Base-by-base conservation (phyloP, 2,888 invertebrate genomes). In the Drosophila mercatorum region DNA sequence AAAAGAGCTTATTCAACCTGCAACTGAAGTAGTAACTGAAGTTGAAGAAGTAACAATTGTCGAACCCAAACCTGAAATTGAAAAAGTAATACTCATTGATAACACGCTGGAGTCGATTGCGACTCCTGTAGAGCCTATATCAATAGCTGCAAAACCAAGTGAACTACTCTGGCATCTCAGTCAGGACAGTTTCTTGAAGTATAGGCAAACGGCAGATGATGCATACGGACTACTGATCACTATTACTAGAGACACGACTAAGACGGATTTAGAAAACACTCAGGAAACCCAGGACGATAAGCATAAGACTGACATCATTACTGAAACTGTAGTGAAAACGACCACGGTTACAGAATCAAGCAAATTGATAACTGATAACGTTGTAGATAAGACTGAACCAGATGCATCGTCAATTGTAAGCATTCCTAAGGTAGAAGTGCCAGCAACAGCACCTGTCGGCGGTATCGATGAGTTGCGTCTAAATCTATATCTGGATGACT, bases 231-330 rank as follows among this genome's bases (percentile, higher is more conserved):
- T 69, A 3, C 65, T 74, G 53, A 59, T 46, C 14, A 75, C 68
- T 28, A 46, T 55, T 31, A 65, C 68, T 44, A 74, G 60, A 28
- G 74, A 75, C 59, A 26, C 57, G 55, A 66, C 52, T 28, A 66
- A 14, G 28, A 68, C 64, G 28, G 65, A 65, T 56, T 69, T 57
- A 46, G 80, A 65, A 34, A 87, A 67, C 72, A 73, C 86, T 87
- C 89, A 89, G 89, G 86, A 80, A 81, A 75, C 60, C 59, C 83
- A 78, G 77, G 80, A 82, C 85, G 83, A 87, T 72, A 83, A 75
- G 71, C 70, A 85, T 78, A 90, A 89, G 90, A 90, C 90, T 90
- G 88, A 90, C 83, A 83, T 75, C 87, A 83, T 83, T 78, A 79
- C 81, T 61, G 80, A 83, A 55, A 81, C 79, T 76, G 83, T 89